Conservation (phyloP, 1,140 invertebrate species). For the Procambarus clarkii region DNA sequence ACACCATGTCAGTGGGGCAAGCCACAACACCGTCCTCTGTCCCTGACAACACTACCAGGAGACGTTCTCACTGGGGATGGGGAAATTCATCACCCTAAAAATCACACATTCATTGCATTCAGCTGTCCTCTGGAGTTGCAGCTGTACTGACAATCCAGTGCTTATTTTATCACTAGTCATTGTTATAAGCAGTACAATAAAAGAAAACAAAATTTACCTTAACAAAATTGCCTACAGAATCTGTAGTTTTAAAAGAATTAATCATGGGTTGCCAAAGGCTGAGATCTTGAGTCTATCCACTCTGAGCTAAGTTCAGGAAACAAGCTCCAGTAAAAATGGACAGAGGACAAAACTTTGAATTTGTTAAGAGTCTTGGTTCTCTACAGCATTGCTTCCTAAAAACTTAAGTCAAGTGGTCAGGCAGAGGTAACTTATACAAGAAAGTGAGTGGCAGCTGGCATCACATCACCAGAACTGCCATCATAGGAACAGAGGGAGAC, state of each 20-base stretch:
- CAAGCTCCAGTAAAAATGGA: slow-evolving; percentile 34
- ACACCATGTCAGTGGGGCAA: slow-evolving; percentile 20
- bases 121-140: slow-evolving; percentile 47
- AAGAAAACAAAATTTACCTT: slow-evolving; percentile 28
- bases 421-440: slow-evolving; percentile 54
- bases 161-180: slow-evolving; percentile 51
- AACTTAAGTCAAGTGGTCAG: slow-evolving; percentile 52
- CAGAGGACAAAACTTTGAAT: slow-evolving; percentile 32
- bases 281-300: slow-evolving; percentile 66
- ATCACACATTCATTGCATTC: slow-evolving; percentile 53
- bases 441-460: slow-evolving; percentile 26
- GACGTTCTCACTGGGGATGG: slow-evolving; percentile 56
- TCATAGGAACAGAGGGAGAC: slow-evolving; percentile 64
- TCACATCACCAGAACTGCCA: neutral
- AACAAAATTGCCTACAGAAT: slow-evolving; percentile 51
- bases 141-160: slow-evolving; percentile 48
- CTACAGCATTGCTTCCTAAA: slow-evolving; percentile 43
- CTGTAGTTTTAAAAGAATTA: slow-evolving; percentile 23
- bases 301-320: slow-evolving; percentile 47
- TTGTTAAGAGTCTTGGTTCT: slow-evolving; percentile 6
- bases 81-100: slow-evolving; percentile 19
- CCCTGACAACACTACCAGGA: slow-evolving; percentile 58
- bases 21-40: slow-evolving; percentile 48
- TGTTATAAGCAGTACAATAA: slow-evolving; percentile 45
- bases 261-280: slow-evolving; percentile 60